phyloP scores from a whole-genome alignment of 2,888 invertebrate genomes.

The Cynaeus angustus region DNA sequence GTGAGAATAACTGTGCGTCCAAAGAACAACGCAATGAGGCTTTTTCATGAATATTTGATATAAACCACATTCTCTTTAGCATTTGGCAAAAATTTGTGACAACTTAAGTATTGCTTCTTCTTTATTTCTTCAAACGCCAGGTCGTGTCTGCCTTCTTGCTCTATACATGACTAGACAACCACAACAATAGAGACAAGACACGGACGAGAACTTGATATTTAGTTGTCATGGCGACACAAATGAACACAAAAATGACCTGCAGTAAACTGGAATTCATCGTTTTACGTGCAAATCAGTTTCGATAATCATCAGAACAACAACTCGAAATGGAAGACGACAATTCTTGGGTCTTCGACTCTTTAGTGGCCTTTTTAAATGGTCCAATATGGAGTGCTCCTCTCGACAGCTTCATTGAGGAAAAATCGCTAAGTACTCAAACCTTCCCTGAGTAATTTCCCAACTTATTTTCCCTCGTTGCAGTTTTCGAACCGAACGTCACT shows the following conservation, averaged over 20 bases:
- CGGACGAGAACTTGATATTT: conserved; percentile 15
- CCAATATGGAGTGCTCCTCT: conserved; percentile 95
- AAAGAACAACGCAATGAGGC: no score
- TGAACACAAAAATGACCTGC: conserved; percentile 51
- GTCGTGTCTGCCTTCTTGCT: no score
- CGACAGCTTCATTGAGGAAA: conserved; percentile 93
- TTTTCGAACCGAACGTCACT: conserved; percentile 86
- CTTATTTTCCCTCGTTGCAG: conserved; percentile 73
- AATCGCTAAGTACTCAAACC: conserved; percentile 85
- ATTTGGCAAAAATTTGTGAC: no score
- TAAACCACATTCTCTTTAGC: no score
- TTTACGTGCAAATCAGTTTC: conserved; percentile 19
- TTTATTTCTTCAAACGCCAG: no score
- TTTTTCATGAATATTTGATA: no score
- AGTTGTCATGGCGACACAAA: conserved; percentile 46
- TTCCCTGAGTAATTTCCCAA: neutral
- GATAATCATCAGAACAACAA: conserved; percentile 1
- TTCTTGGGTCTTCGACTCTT: conserved; percentile 93
- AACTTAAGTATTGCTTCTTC: no score
- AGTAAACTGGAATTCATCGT: conserved; percentile 38
- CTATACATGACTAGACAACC: no score
- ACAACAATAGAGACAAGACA: conserved; percentile 14
- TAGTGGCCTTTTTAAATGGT: conserved; percentile 92
- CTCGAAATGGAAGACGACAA: conserved; percentile 74
- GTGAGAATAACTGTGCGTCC: no score